Evolutionary conservation across 1,140 invertebrate genomes (phyloP), one percentile per base, ranked within the genome.

Genomic region (Listronotus oregonensis): DNA sequence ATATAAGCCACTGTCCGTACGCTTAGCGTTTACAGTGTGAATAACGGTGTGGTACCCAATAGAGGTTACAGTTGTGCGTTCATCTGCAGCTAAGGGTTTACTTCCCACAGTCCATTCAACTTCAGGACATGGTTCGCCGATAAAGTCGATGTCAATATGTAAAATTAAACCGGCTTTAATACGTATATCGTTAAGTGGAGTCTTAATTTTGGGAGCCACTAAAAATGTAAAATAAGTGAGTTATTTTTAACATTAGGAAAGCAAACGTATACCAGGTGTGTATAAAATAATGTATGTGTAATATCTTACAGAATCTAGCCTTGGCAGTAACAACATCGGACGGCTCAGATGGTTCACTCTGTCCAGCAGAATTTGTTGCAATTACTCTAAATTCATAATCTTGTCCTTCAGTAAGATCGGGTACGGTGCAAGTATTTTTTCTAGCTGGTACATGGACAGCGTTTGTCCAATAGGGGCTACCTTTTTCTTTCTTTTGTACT

Each of bases 301-400:
- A 32, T 11, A 31, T 32, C 86, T 86, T 80, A 90, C 87, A 82
- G 73, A 89, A 91, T 79, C 94, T 87, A 65, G 92, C 88, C 75
- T 96, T 95, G 54, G 90, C 90, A 49, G 88, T 92, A 64, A 98
- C 86, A 42, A 92, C 84, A 74, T 97, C 91, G 34, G 93, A 96
- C 40, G 96, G 90, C 75, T 96, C 95, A 55, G 93, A 96, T 7
- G 96, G 94, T 79, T 97, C 94, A 46, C 96, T 97, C 73, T 92
- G 90, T 37, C 98, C 98, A 49, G 94, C 96, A 75, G 94, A 89
- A 80, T 99, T 99, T 3, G 93, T 89, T 18, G 97, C 97, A 73
- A 95, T 92, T 0, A 99, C 86, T 69, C 97, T 85, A 85, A 99
- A 99, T 79, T 98, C 94, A 78, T 98, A 99, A 75, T 97, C 93